Conservation (phyloP, 1,140 invertebrate species). For the Drosophila watanabei region DNA sequence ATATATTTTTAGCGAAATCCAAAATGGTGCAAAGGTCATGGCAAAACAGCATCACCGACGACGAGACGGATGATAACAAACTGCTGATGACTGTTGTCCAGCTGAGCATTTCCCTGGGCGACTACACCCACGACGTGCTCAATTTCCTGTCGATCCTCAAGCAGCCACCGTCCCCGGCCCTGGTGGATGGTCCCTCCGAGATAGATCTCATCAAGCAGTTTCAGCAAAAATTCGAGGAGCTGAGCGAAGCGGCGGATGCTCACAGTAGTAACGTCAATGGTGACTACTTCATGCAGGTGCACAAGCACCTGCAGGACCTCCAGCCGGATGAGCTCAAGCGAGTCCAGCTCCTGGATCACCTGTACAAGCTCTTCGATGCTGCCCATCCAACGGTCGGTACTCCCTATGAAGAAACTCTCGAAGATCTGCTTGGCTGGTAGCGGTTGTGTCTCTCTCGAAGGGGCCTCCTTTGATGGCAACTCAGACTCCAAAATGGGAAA, state of each 20-base stretch:
- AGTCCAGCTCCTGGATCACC: background rate
- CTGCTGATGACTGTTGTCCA: background rate
- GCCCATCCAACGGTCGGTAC: background rate
- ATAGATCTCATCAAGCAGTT: background rate
- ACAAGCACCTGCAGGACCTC: background rate
- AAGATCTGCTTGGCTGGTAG: background rate
- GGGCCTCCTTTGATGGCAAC: background rate
- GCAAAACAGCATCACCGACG: background rate
- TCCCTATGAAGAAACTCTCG: background rate
- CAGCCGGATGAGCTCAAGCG: background rate
- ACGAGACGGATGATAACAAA: background rate
- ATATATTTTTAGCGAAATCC: background rate
- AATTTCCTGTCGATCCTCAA: background rate
- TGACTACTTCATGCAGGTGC: background rate
- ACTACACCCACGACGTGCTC: background rate
- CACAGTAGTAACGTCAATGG: background rate
- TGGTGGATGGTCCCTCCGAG: background rate
- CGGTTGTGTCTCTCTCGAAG: background rate
- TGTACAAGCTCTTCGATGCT: background rate
- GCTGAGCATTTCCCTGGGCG: background rate
- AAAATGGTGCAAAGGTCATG: background rate
- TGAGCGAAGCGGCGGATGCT: background rate
- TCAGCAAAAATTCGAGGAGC: background rate
- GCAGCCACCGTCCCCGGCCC: background rate
- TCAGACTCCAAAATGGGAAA: background rate